These are phyloP conservation scores for Drosophila robusta DNA, from an alignment of 2,888 invertebrate species.

Conservation along the genomic window DNA sequence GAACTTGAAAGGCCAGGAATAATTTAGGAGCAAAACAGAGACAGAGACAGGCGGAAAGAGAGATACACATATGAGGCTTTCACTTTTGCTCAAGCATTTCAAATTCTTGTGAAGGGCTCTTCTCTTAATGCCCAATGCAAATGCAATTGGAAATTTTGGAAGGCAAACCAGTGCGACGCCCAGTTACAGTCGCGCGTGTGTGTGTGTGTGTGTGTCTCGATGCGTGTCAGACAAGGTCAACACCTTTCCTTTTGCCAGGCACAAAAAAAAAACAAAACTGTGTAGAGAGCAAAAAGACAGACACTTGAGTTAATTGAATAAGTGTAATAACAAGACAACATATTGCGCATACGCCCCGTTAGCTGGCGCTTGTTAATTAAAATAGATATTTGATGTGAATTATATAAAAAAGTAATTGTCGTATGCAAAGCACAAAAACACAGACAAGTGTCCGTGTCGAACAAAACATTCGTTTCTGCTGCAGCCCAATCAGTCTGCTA, in stretches of 20 bases:
- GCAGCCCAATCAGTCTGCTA: slow-evolving; percentile 22
- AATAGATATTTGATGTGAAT: slow-evolving; percentile 68
- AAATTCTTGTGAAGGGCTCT: slow-evolving; percentile 65
- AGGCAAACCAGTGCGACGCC: slow-evolving; percentile 68
- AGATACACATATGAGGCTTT: slow-evolving; percentile 13
- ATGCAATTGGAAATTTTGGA: slow-evolving; percentile 62
- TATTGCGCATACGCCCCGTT: slow-evolving; percentile 75
- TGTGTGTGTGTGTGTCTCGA: slow-evolving; percentile 23
- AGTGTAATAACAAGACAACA: slow-evolving; percentile 63
- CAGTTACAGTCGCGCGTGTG: slow-evolving; percentile 32
- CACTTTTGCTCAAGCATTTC: slow-evolving; percentile 33
- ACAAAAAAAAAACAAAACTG: not conserved
- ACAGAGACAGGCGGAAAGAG: not conserved
- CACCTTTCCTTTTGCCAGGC: slow-evolving; percentile 75
- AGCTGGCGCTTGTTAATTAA: slow-evolving; percentile 69
- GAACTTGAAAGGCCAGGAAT: slow-evolving; percentile 65
- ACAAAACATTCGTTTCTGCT: slow-evolving; percentile 40
- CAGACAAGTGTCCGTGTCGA: slow-evolving; percentile 35
- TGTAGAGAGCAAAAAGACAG: slow-evolving; percentile 14
- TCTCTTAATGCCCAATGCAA: slow-evolving; percentile 37
- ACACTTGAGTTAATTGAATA: slow-evolving; percentile 63
- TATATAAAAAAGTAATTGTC: slow-evolving; percentile 59
- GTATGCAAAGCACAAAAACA: slow-evolving; percentile 6
- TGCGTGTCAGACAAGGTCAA: slow-evolving; percentile 72
- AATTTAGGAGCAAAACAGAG: slow-evolving; percentile 1